Evolutionary conservation across 2,113 vertebrate species (phyloP).

Genomic region (Tauraco erythrolophus): DNA sequence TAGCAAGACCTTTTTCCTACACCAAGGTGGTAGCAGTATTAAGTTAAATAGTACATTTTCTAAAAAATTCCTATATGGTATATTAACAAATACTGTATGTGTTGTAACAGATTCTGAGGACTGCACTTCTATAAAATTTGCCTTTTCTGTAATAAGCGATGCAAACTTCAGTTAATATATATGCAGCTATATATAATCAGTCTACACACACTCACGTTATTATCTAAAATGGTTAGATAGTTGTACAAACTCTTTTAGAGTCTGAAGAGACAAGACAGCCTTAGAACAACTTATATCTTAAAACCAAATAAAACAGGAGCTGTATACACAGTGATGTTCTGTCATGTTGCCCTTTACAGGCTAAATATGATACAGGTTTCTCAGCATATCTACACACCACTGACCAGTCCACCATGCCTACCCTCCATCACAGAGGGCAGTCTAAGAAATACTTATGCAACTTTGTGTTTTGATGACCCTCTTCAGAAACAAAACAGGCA

Average conservation of each 20-base stretch:
- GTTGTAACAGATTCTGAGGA: background rate
- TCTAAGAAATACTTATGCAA: background rate
- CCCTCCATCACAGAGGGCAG: background rate
- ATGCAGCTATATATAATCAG: background rate
- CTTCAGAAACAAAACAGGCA: background rate
- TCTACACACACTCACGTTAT: background rate
- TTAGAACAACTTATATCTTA: background rate
- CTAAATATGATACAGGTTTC: background rate
- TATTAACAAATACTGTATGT: background rate
- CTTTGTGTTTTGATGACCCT: background rate
- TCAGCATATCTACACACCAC: background rate
- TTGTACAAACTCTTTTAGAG: background rate
- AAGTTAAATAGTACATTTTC: background rate
- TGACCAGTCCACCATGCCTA: background rate
- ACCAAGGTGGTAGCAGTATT: background rate
- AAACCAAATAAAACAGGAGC: background rate
- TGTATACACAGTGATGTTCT: rapidly evolving
- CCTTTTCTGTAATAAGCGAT: background rate
- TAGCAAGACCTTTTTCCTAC: background rate
- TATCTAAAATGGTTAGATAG: background rate
- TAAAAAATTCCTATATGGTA: background rate
- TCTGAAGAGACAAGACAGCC: background rate
- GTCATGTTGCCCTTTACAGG: background rate
- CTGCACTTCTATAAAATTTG: background rate
- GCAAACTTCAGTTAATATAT: background rate